Evolutionary conservation across 2,888 invertebrate genomes (phyloP).

Genomic region (Drosophila borborema): DNA sequence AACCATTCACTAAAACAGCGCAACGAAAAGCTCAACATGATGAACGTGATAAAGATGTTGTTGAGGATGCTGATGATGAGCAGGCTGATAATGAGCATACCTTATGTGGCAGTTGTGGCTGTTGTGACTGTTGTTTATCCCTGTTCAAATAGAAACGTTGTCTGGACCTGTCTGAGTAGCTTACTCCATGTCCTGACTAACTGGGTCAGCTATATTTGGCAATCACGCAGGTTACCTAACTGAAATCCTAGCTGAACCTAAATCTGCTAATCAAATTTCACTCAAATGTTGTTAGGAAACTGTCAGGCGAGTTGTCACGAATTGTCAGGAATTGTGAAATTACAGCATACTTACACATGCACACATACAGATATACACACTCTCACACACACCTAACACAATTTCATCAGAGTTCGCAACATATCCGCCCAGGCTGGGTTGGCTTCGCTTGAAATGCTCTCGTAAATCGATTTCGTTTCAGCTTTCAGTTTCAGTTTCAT

Average conservation of each 20-base stretch:
- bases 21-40: constrained; percentile 29
- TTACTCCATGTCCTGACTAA: constrained; percentile 14
- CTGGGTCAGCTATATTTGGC: constrained; percentile 60
- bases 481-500: constrained; percentile 42
- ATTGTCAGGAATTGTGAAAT: constrained; percentile 30
- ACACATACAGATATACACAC: neutral
- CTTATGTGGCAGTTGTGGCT: neutral
- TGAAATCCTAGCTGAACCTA: neutral
- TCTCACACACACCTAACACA: neutral
- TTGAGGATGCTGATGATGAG: neutral
- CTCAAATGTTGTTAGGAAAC: constrained; percentile 25
- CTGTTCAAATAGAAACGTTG: constrained; percentile 12
- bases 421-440: neutral
- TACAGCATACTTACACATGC: constrained; percentile 10
- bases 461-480: constrained; percentile 36
- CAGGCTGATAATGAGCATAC: neutral
- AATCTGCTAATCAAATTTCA: constrained; percentile 16
- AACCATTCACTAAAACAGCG: constrained; percentile 71
- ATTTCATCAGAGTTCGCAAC: constrained; percentile 9
- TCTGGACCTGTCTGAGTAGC: constrained; percentile 7
- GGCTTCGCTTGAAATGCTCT: neutral
- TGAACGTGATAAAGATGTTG: constrained; percentile 15
- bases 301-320: constrained; percentile 24
- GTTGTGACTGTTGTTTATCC: neutral
- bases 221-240: constrained; percentile 22